These are phyloP conservation scores for Amphiprion ocellaris DNA, from an alignment of 2,113 vertebrate species.

Conservation along the genomic window DNA sequence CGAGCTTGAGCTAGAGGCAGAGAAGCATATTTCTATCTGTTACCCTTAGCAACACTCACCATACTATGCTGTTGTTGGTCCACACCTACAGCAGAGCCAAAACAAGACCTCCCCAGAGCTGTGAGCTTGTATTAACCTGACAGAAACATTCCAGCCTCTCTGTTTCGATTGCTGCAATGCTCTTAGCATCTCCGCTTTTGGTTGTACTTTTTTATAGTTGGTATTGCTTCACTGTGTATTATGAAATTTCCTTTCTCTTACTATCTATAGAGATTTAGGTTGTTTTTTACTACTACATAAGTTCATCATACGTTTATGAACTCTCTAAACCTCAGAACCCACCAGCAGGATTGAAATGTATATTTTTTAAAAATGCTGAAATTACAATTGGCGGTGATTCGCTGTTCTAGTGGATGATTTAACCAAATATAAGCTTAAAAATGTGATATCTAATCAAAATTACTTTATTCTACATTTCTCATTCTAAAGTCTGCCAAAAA, in stretches of 20 bases:
- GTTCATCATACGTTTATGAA: too few species aligned
- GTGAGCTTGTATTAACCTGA: slow-evolving; percentile 44
- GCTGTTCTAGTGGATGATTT: too few species aligned
- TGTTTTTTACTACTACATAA: too few species aligned
- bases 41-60: slow-evolving; percentile 61
- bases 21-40: slow-evolving; percentile 64
- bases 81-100: slow-evolving; percentile 29
- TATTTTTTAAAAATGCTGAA: too few species aligned
- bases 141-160: slow-evolving; percentile 28
- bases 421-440: too few species aligned
- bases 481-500: too few species aligned
- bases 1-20: slow-evolving; percentile 49
- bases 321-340: too few species aligned
- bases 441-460: too few species aligned
- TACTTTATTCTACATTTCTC: too few species aligned
- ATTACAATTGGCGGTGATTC: too few species aligned
- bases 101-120: slow-evolving; percentile 52
- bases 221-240: not conserved
- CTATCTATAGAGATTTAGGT: too few species aligned
- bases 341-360: too few species aligned
- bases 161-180: not conserved
- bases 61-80: slow-evolving; percentile 6
- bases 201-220: not conserved
- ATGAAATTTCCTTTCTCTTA: not conserved
- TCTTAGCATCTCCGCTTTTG: not conserved